Base-by-base conservation (phyloP, 2,888 invertebrate species). In the Scaptomyza cyrtandrae region DNA sequence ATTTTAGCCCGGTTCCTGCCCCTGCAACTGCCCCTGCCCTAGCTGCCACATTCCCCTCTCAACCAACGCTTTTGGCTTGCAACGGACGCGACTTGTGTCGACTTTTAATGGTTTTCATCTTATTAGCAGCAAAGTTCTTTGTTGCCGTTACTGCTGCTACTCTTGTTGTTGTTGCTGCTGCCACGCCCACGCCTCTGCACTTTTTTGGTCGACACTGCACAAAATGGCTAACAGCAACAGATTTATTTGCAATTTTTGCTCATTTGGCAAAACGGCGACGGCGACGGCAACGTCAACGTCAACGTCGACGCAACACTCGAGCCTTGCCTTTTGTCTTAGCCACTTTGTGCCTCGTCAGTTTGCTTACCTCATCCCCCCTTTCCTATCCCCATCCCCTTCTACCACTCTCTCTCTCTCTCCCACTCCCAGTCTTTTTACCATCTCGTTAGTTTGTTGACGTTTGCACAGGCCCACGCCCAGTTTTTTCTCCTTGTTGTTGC, bases 91-190 rank as follows among this genome's bases (percentile, higher is more conserved):
- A 88, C 86, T 83, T 83, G 88, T 83, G 88, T 83, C 87, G 89
- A 88, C 84, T 79, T 86, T 88, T 86, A 86, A 89, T 86, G 89
- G 86, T 83, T 89, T 88, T 90, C 86, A 86, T 88, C 87, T 90
- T 89, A 89, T 89, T 89, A 89, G 90, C 80, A 88, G 86, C 72
- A 87, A 89, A 84, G 89, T 88, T 90, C 84, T 80, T 79, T 89
- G 90, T 82, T 88, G 86, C 82, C 84, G 67, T 60, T 71, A 46
- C 19, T 53, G 43, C 24, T 43, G 70, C 45, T 78, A 75, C 59
- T 55, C 50, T 9, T 45, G 49, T 11, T 69, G 69, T 33, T 46
- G 45, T 29, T 41, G 71, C 56, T 50, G 55, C 9, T 71, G 70
- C 62, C 69, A 75, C 77, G 63, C 82, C 62, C 66, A 50, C 31